phyloP scores from a whole-genome alignment of 2,888 invertebrate genomes.

The Drosophila kuntzei region DNA sequence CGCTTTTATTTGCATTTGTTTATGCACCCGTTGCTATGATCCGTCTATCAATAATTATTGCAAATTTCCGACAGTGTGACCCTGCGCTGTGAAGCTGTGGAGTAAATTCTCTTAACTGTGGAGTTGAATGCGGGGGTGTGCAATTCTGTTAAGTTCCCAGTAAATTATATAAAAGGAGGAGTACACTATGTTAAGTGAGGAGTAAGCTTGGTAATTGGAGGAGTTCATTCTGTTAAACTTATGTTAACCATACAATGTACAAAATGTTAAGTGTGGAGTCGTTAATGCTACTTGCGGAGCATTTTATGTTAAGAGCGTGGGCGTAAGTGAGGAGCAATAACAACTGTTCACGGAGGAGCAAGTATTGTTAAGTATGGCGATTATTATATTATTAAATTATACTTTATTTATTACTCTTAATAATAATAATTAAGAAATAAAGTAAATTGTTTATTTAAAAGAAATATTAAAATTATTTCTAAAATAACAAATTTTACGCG shows the following conservation, averaged over 20 bases:
- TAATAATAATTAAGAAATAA: too few species aligned
- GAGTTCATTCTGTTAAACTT: constrained; percentile 20
- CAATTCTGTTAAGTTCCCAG: not conserved
- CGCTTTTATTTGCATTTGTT: constrained; percentile 67
- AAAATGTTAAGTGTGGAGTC: constrained; percentile 2
- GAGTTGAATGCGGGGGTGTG: constrained; percentile 2
- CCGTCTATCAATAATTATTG: constrained; percentile 39
- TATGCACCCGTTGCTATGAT: constrained; percentile 67
- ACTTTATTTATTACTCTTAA: too few species aligned
- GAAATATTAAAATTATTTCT: too few species aligned
- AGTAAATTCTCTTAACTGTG: not conserved
- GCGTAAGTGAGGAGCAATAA: constrained; percentile 34
- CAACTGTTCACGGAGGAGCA: constrained; percentile 34
- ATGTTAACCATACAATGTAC: not conserved
- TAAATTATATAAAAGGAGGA: not conserved
- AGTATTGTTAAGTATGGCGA: constrained; percentile 14
- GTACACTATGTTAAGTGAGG: not conserved
- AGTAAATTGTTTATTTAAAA: too few species aligned
- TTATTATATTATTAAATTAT: not conserved
- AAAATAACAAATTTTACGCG: too few species aligned
- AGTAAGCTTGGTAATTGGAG: not conserved
- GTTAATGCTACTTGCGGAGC: constrained; percentile 4
- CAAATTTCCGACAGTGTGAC: constrained; percentile 39
- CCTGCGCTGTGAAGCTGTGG: constrained; percentile 9
- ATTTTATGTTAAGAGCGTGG: constrained; percentile 23